These are phyloP conservation scores for Siniperca chuatsi DNA, from an alignment of 2,113 vertebrate species.

Conservation along the genomic window DNA sequence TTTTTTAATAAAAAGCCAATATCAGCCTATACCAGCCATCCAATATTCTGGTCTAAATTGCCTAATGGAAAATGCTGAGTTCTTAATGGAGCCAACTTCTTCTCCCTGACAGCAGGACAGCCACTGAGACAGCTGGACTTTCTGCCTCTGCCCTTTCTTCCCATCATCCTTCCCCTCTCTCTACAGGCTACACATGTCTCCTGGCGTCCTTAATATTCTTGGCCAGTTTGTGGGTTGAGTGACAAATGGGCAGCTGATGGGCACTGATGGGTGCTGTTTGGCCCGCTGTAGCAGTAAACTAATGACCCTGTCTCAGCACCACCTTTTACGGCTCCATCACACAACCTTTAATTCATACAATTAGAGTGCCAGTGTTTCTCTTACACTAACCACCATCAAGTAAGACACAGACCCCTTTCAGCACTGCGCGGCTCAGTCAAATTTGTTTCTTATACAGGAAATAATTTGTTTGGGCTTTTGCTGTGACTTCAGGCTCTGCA, in stretches of 20 bases:
- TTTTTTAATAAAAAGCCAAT: slow-evolving; percentile 11
- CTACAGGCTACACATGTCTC: slow-evolving; percentile 27
- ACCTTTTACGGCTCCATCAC: slow-evolving; percentile 39
- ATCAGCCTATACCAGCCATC: slow-evolving; percentile 6
- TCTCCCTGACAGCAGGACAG: slow-evolving; percentile 26
- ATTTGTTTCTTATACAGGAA: background rate
- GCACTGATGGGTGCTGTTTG: slow-evolving; percentile 56
- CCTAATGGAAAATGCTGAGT: slow-evolving; percentile 25
- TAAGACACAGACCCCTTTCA: background rate
- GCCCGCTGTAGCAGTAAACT: slow-evolving; percentile 40
- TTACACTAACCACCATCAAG: slow-evolving; percentile 2
- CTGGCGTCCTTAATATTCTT: slow-evolving; percentile 26
- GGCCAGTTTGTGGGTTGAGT: slow-evolving; percentile 37
- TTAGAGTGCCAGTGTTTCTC: slow-evolving; percentile 31
- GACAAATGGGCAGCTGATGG: slow-evolving; percentile 63
- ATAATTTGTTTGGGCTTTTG: background rate
- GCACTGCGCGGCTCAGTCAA: background rate
- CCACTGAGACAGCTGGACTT: slow-evolving; percentile 21
- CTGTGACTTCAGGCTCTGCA: background rate
- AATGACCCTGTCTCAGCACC: slow-evolving; percentile 48
- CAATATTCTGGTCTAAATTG: slow-evolving; percentile 5
- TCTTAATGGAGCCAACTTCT: slow-evolving; percentile 29
- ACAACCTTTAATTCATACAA: slow-evolving; percentile 48
- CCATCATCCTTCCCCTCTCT: slow-evolving; percentile 6
- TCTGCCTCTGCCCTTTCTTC: slow-evolving; percentile 14